A percentile compares a stretch with the other conserved stretches of the same genome.
These are phyloP conservation scores for Protonemura montana DNA, from an alignment of 2,888 invertebrate genomes.

Conservation along the genomic window DNA sequence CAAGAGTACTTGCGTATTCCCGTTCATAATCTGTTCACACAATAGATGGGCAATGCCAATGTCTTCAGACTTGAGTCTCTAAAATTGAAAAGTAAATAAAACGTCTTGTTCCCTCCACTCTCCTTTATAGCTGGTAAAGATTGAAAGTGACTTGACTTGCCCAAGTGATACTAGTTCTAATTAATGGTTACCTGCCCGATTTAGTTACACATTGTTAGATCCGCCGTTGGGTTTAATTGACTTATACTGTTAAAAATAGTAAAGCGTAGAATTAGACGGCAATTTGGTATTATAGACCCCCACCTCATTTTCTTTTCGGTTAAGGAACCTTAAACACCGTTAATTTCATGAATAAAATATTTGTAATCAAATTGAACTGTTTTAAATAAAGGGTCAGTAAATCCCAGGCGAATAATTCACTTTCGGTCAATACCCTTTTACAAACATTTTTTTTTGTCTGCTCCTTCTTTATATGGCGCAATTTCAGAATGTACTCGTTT, in stretches of 20 bases:
- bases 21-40: background rate
- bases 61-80: background rate
- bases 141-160: background rate
- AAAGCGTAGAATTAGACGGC: background rate
- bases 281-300: background rate
- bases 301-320: background rate
- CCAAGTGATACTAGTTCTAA: background rate
- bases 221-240: background rate
- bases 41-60: background rate
- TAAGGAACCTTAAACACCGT: background rate
- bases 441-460: background rate
- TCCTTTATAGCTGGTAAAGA: background rate
- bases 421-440: background rate
- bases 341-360: conserved; percentile 7
- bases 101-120: background rate
- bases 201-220: background rate
- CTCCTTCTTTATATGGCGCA: background rate
- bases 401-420: background rate
- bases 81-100: background rate
- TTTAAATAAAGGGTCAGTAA: background rate
- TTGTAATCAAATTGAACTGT: background rate
- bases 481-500: too few relatives aligned
- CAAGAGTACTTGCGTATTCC: background rate
- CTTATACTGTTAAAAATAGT: background rate
- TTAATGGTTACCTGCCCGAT: background rate